Evolutionary conservation across 2,888 invertebrate species (phyloP).

Genomic region (Slavum lentiscoides): DNA sequence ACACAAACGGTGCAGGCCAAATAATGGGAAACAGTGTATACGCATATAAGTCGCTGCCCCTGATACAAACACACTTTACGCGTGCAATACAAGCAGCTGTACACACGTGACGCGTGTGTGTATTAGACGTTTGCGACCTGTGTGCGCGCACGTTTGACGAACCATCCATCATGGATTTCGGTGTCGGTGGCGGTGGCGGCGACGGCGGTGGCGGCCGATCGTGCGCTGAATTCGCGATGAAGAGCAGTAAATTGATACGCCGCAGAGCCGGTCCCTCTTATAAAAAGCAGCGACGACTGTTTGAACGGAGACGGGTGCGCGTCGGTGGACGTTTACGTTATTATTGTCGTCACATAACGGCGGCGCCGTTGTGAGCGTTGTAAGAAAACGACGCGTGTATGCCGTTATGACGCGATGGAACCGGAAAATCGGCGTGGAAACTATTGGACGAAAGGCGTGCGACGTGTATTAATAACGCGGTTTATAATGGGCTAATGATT

Average conservation of each 20-base stretch:
- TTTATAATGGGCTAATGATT: constrained; percentile 52
- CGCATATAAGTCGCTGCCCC: background rate
- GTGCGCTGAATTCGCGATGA: constrained; percentile 50
- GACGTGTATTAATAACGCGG: constrained; percentile 42
- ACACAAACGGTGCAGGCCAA: too few species aligned
- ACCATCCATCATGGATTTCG: constrained; percentile 49
- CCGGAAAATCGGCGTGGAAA: constrained; percentile 42
- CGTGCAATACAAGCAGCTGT: background rate
- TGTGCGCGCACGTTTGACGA: constrained; percentile 32
- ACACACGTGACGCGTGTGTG: background rate
- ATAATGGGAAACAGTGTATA: too few species aligned
- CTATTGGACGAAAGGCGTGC: background rate
- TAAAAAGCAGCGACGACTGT: constrained; percentile 18
- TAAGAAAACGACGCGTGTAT: background rate
- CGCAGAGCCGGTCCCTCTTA: constrained; percentile 8
- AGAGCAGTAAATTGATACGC: constrained; percentile 47
- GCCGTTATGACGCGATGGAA: constrained; percentile 27
- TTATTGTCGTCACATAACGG: constrained; percentile 6
- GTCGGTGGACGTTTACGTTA: background rate
- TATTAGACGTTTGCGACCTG: background rate
- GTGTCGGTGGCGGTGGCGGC: background rate
- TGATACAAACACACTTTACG: background rate
- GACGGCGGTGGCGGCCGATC: constrained; percentile 1
- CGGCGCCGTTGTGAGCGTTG: background rate
- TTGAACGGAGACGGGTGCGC: background rate